Base-by-base conservation (phyloP, 2,797 vertebrate genomes). In the Pachyuromys duprasi region DNA sequence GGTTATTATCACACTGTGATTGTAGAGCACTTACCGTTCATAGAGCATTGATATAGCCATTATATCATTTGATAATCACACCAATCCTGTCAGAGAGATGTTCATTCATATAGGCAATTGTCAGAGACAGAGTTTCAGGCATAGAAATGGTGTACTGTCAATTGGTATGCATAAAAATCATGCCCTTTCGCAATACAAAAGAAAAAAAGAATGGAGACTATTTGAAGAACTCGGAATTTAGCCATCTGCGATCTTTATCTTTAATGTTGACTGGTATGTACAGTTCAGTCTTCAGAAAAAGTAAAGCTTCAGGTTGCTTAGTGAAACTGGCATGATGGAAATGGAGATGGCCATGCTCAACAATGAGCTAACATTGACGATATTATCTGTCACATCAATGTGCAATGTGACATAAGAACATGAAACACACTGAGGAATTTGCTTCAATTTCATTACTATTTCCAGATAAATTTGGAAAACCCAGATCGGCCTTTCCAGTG, bases 111-210 rank as follows among this genome's bases (percentile, higher is more conserved):
- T 1, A n/a, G 9, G 20, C 57, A 76, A 92, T 83, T 93, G 69
- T 89, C 74, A 86, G 78, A 92, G 86, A 49, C 84, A 90, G 65
- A 93, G 87, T 92, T 93, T 87, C 26, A 95, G 88, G 49, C 88
- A 90, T 31, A 62, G 36, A 92, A 95, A 93, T 11, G 9, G 91
- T 91, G 67, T 60, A 75, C 33, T 83, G 24, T 89, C 82, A 80
- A 42, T 89, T 84, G 55, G 42, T n/a, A 75, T 86, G 53, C 81
- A 49, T 90, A 89, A 89, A 53, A 92, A 83, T 80, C 82, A 75
- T 92, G 78, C 42, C 13, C 33, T 82, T 94, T 92, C 89, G 57
- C 94, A 36, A 39, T 70, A 83, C 65, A 91, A 82, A 74, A 89
- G 33, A 18, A 17, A 57, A 57, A 14, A 57, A 57, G 60, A 94